These are phyloP conservation scores for Myrmecobius fasciatus DNA, from an alignment of 2,113 vertebrate species.

Conservation along the genomic window DNA sequence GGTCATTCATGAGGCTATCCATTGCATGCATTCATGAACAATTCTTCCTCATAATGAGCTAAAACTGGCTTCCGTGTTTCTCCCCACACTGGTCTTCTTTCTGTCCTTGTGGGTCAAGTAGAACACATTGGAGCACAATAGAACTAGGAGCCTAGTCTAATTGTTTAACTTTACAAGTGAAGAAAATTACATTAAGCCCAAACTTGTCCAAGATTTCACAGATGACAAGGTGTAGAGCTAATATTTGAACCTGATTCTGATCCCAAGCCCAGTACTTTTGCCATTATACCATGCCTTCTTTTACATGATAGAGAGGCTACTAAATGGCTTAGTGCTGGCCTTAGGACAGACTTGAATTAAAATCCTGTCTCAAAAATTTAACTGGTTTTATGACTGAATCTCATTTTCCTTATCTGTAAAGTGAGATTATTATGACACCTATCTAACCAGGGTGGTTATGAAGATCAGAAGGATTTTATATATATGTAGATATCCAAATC, in stretches of 20 bases:
- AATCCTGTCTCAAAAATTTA: neutral
- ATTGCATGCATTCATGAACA: neutral
- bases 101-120: neutral
- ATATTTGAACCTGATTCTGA: neutral
- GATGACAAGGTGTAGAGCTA: neutral
- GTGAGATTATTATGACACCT: neutral
- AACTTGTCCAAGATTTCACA: neutral
- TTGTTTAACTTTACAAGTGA: neutral
- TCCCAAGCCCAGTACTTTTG: neutral
- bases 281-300: neutral
- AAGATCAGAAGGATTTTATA: neutral
- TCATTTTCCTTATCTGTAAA: neutral
- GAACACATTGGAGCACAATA: neutral
- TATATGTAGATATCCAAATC: too few species aligned
- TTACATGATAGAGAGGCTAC: neutral
- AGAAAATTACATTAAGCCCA: neutral
- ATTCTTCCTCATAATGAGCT: neutral
- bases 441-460: neutral
- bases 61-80: neutral
- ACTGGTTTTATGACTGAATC: neutral
- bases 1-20: neutral
- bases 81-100: neutral
- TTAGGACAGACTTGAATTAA: neutral
- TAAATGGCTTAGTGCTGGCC: neutral
- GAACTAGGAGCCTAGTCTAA: neutral